Percentiles rank a stretch among this genome's conserved stretches.
Conservation (phyloP, 2,797 vertebrate genomes). For the Brachymystax lenok region DNA sequence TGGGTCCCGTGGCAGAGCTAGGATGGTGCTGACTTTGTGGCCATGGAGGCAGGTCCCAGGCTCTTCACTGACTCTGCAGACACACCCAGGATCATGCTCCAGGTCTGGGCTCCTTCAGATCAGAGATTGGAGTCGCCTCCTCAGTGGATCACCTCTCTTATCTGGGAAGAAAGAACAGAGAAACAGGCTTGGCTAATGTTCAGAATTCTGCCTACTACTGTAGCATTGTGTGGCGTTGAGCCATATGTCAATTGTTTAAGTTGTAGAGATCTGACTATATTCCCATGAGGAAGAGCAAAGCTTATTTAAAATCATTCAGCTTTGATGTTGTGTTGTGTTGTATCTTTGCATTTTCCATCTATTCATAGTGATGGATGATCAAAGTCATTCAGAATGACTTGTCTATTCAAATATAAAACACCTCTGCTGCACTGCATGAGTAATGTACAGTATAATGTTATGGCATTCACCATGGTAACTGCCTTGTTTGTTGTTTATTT, state of each 20-base stretch:
- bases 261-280: slow-evolving; percentile 35
- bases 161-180: slow-evolving; percentile 64
- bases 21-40: slow-evolving; percentile 50
- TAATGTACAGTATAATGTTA: neutral
- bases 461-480: neutral
- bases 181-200: slow-evolving; percentile 39
- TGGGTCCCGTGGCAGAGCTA: slow-evolving; percentile 32
- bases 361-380: neutral
- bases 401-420: neutral
- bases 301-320: neutral
- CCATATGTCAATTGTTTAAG: slow-evolving; percentile 36
- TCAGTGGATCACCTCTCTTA: slow-evolving; percentile 57
- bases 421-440: neutral
- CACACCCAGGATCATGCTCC: slow-evolving; percentile 62
- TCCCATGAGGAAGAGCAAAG: slow-evolving; percentile 20
- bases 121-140: slow-evolving; percentile 55
- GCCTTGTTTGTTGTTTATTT: neutral
- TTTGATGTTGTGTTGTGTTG: neutral
- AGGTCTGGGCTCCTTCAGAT: slow-evolving; percentile 57
- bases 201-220: slow-evolving; percentile 20
- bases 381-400: neutral
- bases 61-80: slow-evolving; percentile 59
- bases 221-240: slow-evolving; percentile 27
- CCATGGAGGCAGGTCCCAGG: slow-evolving; percentile 53
- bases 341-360: neutral